These are phyloP conservation scores for Hippoglossus hippoglossus DNA, from an alignment of 2,797 vertebrate species.

Conservation along the genomic window DNA sequence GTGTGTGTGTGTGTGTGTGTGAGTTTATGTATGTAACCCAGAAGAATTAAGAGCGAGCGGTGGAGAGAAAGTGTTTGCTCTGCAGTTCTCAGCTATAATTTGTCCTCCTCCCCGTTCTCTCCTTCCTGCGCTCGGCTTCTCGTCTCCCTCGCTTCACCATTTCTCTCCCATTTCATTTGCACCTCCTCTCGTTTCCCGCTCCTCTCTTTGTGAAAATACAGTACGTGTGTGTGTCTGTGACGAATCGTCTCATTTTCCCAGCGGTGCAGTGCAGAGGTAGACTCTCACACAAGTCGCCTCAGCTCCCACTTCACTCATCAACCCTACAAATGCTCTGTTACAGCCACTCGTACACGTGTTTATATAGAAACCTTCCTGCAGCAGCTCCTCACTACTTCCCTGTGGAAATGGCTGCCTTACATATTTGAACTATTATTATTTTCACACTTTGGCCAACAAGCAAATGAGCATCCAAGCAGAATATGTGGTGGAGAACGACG, in stretches of 20 bases:
- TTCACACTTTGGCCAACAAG: too few relatives aligned
- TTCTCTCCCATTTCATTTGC: conserved; percentile 26
- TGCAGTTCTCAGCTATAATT: conserved; percentile 49
- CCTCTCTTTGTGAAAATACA: not conserved
- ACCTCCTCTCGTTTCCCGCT: conserved; percentile 7
- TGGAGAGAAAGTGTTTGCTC: conserved; percentile 49
- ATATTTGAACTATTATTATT: too few relatives aligned
- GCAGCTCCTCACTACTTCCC: too few relatives aligned
- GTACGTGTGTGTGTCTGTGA: conserved; percentile 17
- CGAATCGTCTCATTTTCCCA: conserved; percentile 13
- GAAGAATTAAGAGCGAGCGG: conserved; percentile 14
- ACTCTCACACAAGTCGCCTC: conserved; percentile 4
- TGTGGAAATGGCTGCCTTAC: too few relatives aligned
- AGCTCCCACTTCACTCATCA: not conserved
- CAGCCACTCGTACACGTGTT: too few relatives aligned
- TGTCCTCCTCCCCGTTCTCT: conserved; percentile 9
- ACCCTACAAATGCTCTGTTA: too few relatives aligned
- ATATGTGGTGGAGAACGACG: too few relatives aligned
- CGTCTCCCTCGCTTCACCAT: conserved; percentile 1
- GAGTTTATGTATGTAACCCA: conserved; percentile 4
- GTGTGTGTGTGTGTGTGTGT: not conserved
- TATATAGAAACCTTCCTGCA: too few relatives aligned
- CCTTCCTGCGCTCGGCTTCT: not conserved
- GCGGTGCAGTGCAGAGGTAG: conserved; percentile 31
- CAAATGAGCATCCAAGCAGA: too few relatives aligned